phyloP scores from a whole-genome alignment of 2,113 vertebrate genomes.

The Muscicapa adusta region DNA sequence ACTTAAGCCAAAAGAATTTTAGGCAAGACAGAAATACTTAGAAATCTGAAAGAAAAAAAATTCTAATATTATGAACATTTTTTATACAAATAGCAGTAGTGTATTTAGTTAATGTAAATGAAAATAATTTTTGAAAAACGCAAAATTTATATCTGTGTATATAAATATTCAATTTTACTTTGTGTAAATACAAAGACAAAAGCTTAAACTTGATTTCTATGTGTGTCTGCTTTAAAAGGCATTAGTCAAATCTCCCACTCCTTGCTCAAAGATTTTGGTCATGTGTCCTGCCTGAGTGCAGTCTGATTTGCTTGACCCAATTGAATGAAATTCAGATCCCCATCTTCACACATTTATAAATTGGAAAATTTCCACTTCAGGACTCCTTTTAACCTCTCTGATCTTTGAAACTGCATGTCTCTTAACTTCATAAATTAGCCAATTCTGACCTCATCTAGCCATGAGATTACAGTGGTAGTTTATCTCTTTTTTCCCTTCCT shows the following conservation, averaged over 20 bases:
- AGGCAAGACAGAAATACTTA: not conserved
- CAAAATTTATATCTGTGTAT: not conserved
- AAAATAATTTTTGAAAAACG: not conserved
- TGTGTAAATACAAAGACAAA: not conserved
- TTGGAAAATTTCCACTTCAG: slow-evolving; percentile 27
- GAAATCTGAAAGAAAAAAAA: not conserved
- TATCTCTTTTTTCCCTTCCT: not conserved
- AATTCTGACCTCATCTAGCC: slow-evolving; percentile 3
- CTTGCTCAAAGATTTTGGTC: not conserved
- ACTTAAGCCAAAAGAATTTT: not conserved
- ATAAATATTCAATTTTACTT: not conserved
- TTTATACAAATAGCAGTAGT: not conserved
- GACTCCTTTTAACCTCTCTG: slow-evolving; percentile 46
- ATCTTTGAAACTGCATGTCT: slow-evolving; percentile 27
- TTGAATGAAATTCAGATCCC: slow-evolving; percentile 3
- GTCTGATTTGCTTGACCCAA: not conserved
- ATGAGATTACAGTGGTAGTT: not conserved
- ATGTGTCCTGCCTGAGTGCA: not conserved
- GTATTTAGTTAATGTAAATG: not conserved
- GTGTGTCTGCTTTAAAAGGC: not conserved
- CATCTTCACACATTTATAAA: slow-evolving; percentile 29
- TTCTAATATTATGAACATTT: not conserved
- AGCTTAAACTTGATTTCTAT: not conserved
- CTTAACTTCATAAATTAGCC: slow-evolving; percentile 34
- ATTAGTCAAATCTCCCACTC: not conserved